Conservation (phyloP, 2,113 vertebrate species). For the Furnarius figulus region DNA sequence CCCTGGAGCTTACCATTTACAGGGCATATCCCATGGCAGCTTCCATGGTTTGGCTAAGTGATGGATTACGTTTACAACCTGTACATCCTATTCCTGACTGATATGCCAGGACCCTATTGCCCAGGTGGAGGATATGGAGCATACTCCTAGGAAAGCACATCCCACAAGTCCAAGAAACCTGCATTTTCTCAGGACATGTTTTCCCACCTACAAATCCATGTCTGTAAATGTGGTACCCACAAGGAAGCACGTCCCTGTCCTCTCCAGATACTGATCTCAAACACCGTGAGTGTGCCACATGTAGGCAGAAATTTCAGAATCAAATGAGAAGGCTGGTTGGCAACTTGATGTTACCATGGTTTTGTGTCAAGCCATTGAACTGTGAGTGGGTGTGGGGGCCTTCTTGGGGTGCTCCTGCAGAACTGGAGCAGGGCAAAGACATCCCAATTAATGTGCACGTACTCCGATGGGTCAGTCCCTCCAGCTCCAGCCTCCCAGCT, state of each 20-base stretch:
- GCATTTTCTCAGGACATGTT: background rate
- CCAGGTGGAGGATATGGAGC: background rate
- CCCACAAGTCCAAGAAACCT: background rate
- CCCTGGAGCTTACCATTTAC: background rate
- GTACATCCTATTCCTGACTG: background rate
- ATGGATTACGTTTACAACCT: background rate
- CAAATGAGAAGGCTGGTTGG: background rate
- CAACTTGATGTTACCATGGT: background rate
- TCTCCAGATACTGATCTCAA: background rate
- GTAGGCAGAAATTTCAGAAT: background rate
- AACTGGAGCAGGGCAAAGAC: background rate
- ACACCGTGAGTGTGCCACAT: accelerated
- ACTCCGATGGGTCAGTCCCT: background rate
- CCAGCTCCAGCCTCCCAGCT: background rate
- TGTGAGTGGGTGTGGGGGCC: accelerated
- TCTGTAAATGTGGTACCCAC: background rate
- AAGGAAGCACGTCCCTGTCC: background rate
- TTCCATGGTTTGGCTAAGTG: background rate
- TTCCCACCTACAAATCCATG: background rate
- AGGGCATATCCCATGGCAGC: background rate
- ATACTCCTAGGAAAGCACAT: background rate
- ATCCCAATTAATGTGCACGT: background rate
- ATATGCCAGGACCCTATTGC: background rate
- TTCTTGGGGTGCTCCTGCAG: background rate
- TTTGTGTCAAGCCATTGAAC: background rate